A percentile compares a stretch with the other conserved stretches of the same genome.
These are phyloP conservation scores for Alethe diademata DNA, from an alignment of 2,113 vertebrate genomes.

Conservation along the genomic window DNA sequence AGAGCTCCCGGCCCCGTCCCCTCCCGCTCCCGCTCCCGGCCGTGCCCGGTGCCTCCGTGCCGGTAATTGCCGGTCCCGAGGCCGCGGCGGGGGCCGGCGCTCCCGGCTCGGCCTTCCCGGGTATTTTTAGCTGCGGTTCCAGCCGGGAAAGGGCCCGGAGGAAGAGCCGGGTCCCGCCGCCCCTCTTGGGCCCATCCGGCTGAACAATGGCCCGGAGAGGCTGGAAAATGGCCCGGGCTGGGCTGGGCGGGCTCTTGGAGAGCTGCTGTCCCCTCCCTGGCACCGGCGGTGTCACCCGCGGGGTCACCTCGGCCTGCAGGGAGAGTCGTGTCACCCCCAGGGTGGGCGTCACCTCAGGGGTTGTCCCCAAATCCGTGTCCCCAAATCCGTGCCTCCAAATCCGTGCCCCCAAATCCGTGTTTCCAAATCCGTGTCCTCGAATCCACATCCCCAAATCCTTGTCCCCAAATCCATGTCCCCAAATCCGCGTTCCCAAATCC, in stretches of 20 bases:
- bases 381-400: too few species aligned
- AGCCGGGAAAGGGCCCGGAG: constrained; percentile 25
- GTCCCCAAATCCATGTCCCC: too few species aligned
- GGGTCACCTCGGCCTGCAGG: rapidly evolving
- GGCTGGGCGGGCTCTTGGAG: rapidly evolving
- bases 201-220: neutral
- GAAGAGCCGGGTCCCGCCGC: neutral
- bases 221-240: neutral
- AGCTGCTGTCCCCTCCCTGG: neutral
- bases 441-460: too few species aligned
- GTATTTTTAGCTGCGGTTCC: constrained; percentile 37
- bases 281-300: rapidly evolving
- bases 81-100: neutral
- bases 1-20: neutral
- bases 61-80: neutral
- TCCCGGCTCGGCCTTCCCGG: neutral
- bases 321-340: neutral
- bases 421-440: too few species aligned
- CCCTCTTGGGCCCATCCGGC: neutral
- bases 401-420: too few species aligned
- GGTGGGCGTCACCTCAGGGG: too few species aligned
- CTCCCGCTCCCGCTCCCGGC: neutral
- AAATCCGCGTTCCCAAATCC: too few species aligned
- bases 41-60: neutral
- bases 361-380: too few species aligned